Base-by-base conservation (phyloP, 2,113 vertebrate species). In the Gulo gulo region DNA sequence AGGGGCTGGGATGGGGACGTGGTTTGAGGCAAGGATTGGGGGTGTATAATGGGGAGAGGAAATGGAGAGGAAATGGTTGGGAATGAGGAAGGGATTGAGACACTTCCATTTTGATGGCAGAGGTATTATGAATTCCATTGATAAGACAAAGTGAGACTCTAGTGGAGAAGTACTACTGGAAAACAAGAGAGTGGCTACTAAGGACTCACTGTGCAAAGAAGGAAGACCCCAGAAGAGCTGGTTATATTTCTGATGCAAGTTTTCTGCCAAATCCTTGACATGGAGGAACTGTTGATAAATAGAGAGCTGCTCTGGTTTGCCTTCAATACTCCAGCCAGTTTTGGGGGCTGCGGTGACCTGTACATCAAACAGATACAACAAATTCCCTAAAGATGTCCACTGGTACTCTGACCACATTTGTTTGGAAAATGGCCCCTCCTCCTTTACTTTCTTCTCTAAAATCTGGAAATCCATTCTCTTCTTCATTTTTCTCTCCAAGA, bases 201-300 rank as follows among this genome's bases (percentile, higher is more conserved):
- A 55, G n/a, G 97, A 97, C 61, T 97, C 94, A 34, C 95, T 97
- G 34, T 98, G 96, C 52, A 98, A 78, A 87, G 81, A 97, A 2
- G 95, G 95, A 80, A 97, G 96, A 85, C 97, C 88, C 97, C 95
- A 97, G 59, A 97, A 97, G 39, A 88, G 59, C 24, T 97, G 93
- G 29, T 57, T 91, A 9, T 76, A 61, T 67, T 94, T 96, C n/a
- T 90, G 93, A 11, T 47, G 61, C 23, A 92, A 55, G 39, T 80
- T 85, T 85, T 4, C 23, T 21, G 55, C 61, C n/a, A 82, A 39
- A 36, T 36, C 42, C 23, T 42, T 74, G 23, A 65, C 63, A 31
- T 31, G 3, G 3, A 89, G 31, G 21, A 86, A 24, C 8, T 73
- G 26, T n/a, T 93, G 81, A 39, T 39, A 39, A 39, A 76, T 63